Conservation (phyloP, 2,888 invertebrate species). For the Conops quadrifasciatus region DNA sequence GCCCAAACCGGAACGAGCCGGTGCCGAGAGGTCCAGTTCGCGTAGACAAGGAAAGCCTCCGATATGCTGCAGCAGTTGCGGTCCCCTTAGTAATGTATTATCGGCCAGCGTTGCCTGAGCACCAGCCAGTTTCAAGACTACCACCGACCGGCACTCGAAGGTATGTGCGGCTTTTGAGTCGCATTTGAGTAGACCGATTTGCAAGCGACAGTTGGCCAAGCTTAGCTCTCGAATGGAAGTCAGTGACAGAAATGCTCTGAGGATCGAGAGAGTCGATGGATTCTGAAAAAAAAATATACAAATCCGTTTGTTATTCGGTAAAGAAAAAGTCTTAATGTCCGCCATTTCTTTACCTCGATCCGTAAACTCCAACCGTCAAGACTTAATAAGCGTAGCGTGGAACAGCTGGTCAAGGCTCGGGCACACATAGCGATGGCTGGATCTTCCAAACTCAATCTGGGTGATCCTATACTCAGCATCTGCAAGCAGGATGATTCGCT, state of each 20-base stretch:
- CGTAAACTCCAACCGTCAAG: conserved; percentile 70
- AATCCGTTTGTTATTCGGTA: conserved; percentile 8
- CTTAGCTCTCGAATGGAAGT: conserved; percentile 68
- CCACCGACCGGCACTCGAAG: conserved; percentile 65
- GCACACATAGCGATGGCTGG: conserved; percentile 59
- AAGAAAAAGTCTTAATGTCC: not conserved
- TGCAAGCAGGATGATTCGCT: conserved; percentile 68
- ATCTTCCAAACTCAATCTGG: conserved; percentile 68
- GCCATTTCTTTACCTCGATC: conserved; percentile 66
- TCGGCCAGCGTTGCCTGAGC: conserved; percentile 67
- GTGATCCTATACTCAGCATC: conserved; percentile 68
- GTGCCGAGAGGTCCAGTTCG: conserved; percentile 66
- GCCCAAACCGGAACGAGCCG: conserved; percentile 65
- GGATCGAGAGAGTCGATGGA: conserved; percentile 63
- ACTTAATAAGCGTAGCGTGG: conserved; percentile 67
- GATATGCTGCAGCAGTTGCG: conserved; percentile 66
- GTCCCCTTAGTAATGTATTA: conserved; percentile 65
- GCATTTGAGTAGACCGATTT: conserved; percentile 60
- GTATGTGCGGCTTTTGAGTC: conserved; percentile 47
- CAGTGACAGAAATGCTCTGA: conserved; percentile 66
- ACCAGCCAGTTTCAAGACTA: conserved; percentile 67
- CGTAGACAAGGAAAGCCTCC: conserved; percentile 67
- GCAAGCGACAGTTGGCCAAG: conserved; percentile 67
- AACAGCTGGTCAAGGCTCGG: conserved; percentile 60
- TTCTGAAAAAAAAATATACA: too few species aligned